A percentile compares a stretch with the other conserved stretches of the same genome.
These are phyloP conservation scores for Neoarius graeffei DNA, from an alignment of 2,113 vertebrate genomes.

Conservation along the genomic window DNA sequence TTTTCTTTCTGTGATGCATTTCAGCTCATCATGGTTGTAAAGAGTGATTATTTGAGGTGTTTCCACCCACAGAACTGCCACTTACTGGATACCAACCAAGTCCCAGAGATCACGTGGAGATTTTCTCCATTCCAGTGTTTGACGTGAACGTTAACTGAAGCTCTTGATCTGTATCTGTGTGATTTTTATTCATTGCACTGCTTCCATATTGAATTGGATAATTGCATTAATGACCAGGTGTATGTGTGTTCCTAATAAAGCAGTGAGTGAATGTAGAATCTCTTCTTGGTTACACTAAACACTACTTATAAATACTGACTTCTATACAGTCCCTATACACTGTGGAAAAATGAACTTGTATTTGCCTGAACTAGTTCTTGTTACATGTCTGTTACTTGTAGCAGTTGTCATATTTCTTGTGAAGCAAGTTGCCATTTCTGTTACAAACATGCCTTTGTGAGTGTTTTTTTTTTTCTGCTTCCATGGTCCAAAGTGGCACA, in stretches of 20 bases:
- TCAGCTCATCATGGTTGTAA: not conserved
- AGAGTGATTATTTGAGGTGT: not conserved
- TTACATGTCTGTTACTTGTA: slow-evolving; percentile 22
- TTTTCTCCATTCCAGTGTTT: not conserved
- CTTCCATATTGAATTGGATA: no score
- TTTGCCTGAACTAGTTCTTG: not conserved
- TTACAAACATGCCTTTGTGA: not conserved
- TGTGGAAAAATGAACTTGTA: not conserved
- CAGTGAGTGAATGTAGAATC: not conserved
- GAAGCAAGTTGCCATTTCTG: slow-evolving; percentile 20
- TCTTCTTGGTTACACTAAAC: not conserved
- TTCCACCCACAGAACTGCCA: not conserved
- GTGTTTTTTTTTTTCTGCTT: not conserved
- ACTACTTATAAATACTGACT: not conserved
- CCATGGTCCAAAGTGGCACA: slow-evolving; percentile 30
- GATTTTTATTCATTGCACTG: not conserved
- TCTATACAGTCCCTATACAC: not conserved
- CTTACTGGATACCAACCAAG: not conserved
- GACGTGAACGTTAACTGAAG: not conserved
- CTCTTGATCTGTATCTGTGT: not conserved
- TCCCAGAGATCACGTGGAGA: not conserved
- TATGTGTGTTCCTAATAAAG: not conserved
- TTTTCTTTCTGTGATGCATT: not conserved
- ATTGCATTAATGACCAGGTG: not conserved
- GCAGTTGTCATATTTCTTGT: slow-evolving; percentile 1